These are phyloP conservation scores for Prosopocoilus inquinatus DNA, from an alignment of 2,888 invertebrate species.

Conservation along the genomic window DNA sequence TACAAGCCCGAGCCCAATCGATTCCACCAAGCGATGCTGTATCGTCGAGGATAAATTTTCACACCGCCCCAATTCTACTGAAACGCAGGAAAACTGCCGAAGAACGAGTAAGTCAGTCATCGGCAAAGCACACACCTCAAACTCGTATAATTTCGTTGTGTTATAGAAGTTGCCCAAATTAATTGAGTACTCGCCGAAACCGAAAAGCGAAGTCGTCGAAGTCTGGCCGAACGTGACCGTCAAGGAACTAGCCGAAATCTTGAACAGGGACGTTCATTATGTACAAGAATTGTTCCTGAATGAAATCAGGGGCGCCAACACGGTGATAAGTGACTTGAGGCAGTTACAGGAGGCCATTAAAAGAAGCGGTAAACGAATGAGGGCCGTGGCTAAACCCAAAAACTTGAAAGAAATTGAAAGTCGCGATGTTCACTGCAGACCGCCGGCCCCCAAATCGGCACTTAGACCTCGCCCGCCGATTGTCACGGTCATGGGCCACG, in stretches of 20 bases:
- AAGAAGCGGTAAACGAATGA: slow-evolving; percentile 44
- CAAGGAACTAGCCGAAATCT: slow-evolving; percentile 64
- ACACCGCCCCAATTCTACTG: slow-evolving; percentile 46
- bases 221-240: slow-evolving; percentile 84
- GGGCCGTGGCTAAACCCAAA: slow-evolving; percentile 43
- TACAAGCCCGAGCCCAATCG: no score
- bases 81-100: slow-evolving; percentile 64
- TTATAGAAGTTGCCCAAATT: slow-evolving; percentile 55
- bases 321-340: slow-evolving; percentile 41
- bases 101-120: slow-evolving; percentile 57
- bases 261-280: slow-evolving; percentile 64
- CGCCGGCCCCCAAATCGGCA: slow-evolving; percentile 63
- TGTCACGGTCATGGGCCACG: slow-evolving; percentile 99
- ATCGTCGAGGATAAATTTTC: slow-evolving; percentile 29
- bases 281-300: slow-evolving; percentile 44
- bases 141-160: slow-evolving; percentile 14
- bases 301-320: slow-evolving; percentile 35
- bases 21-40: no score
- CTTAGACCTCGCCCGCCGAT: slow-evolving; percentile 83
- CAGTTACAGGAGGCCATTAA: slow-evolving; percentile 42
- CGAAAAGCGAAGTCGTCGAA: slow-evolving; percentile 57
- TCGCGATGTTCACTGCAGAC: slow-evolving; percentile 55
- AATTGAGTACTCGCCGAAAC: slow-evolving; percentile 62
- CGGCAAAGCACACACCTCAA: background rate
- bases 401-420: slow-evolving; percentile 29